Conservation (phyloP, 2,888 invertebrate genomes). For the Spilarctia lutea region DNA sequence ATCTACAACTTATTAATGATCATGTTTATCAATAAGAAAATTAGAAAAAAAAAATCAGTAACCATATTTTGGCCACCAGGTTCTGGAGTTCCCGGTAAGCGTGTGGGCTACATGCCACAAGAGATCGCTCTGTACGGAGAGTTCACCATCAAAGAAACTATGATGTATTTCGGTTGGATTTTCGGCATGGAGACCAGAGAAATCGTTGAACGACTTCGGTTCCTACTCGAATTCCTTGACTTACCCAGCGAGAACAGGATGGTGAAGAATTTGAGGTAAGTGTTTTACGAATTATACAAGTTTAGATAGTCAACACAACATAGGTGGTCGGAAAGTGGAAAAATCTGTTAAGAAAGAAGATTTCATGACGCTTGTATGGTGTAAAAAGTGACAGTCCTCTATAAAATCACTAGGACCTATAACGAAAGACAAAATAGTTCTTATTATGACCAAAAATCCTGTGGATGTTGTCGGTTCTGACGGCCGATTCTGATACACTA, state of each 20-base stretch:
- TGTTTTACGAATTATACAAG: neutral
- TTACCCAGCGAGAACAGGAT: slow-evolving; percentile 94
- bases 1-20: neutral
- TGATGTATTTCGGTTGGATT: slow-evolving; percentile 98
- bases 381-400: too few species aligned
- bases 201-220: slow-evolving; percentile 93
- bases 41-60: neutral
- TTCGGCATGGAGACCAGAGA: slow-evolving; percentile 95
- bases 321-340: too few species aligned
- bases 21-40: neutral
- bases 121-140: slow-evolving; percentile 96
- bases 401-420: too few species aligned
- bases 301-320: neutral
- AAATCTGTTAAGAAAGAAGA: too few species aligned
- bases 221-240: slow-evolving; percentile 96
- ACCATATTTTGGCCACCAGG: slow-evolving; percentile 62
- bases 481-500: too few species aligned
- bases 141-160: slow-evolving; percentile 97
- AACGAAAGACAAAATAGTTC: too few species aligned
- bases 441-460: too few species aligned
- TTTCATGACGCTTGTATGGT: too few species aligned
- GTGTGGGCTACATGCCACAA: slow-evolving; percentile 99
- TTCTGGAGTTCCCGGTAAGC: slow-evolving; percentile 96
- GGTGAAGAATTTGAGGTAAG: slow-evolving; percentile 84
- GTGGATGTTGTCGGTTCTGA: too few species aligned